These are phyloP conservation scores for Heterodera carotae DNA, from an alignment of 1,140 invertebrate genomes.

Conservation along the genomic window DNA sequence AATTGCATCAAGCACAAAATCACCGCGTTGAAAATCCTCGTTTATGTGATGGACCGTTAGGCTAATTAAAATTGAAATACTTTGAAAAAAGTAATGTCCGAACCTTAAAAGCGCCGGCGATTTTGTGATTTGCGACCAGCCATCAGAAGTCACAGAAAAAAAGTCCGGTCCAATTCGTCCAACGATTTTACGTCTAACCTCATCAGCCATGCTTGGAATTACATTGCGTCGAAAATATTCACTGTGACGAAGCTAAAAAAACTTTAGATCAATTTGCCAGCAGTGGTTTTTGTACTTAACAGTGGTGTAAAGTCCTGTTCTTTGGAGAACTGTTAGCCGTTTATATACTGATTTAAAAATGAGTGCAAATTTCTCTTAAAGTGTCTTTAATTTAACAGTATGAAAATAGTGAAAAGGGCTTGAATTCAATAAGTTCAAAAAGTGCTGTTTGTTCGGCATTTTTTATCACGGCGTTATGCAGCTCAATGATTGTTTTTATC, in stretches of 20 bases:
- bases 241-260: not conserved
- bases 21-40: not conserved
- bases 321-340: too few species aligned
- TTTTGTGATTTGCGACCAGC: constrained; percentile 9
- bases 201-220: not conserved
- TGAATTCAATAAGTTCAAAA: too few species aligned
- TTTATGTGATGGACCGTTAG: not conserved
- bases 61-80: not conserved
- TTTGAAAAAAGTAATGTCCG: not conserved
- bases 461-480: too few species aligned
- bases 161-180: not conserved
- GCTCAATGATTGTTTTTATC: too few species aligned
- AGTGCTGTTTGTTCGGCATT: too few species aligned
- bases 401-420: too few species aligned
- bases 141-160: constrained; percentile 12
- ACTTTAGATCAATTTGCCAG: too few species aligned
- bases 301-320: too few species aligned
- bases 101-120: constrained; percentile 8
- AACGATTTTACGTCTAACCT: not conserved
- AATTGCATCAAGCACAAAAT: constrained; percentile 8
- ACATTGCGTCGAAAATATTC: not conserved
- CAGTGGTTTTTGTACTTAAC: too few species aligned
- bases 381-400: too few species aligned
- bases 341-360: too few species aligned
- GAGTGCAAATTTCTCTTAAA: too few species aligned